Conservation (phyloP, 2,113 vertebrate genomes). For the Accipiter cooperii region DNA sequence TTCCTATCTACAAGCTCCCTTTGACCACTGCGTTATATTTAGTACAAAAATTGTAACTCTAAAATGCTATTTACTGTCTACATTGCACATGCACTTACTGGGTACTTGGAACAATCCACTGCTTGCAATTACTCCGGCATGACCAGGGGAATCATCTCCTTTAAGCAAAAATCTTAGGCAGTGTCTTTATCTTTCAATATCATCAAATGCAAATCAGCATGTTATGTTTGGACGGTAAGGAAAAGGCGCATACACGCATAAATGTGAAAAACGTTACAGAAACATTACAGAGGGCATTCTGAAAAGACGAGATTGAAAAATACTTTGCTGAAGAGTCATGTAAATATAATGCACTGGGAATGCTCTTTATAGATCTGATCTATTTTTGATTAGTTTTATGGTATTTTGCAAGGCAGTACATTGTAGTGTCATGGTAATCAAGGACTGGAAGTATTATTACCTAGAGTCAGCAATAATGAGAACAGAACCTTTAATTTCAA, state of each 20-base stretch:
- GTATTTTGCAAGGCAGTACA: slow-evolving; percentile 33
- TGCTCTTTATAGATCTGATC: slow-evolving; percentile 56
- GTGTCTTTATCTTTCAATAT: not conserved
- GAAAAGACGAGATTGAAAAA: not conserved
- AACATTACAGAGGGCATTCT: not conserved
- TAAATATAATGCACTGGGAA: not conserved
- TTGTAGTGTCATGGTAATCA: slow-evolving; percentile 48
- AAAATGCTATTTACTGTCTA: not conserved
- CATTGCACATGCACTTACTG: not conserved
- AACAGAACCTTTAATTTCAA: slow-evolving; percentile 70
- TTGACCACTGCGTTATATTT: not conserved
- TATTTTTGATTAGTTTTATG: slow-evolving; percentile 40
- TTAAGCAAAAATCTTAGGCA: not conserved
- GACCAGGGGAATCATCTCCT: not conserved
- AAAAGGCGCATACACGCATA: not conserved
- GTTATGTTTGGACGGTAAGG: not conserved
- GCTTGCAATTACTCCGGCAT: not conserved
- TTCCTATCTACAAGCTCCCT: not conserved
- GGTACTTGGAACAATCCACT: not conserved
- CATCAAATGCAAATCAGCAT: not conserved
- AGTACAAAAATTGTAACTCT: not conserved
- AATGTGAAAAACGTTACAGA: not conserved
- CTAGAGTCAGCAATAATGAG: slow-evolving; percentile 67
- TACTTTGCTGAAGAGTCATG: not conserved
- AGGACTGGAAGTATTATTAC: slow-evolving; percentile 54